Evolutionary conservation across 2,888 invertebrate genomes (phyloP).

Genomic region (Argyresthia goedartella): DNA sequence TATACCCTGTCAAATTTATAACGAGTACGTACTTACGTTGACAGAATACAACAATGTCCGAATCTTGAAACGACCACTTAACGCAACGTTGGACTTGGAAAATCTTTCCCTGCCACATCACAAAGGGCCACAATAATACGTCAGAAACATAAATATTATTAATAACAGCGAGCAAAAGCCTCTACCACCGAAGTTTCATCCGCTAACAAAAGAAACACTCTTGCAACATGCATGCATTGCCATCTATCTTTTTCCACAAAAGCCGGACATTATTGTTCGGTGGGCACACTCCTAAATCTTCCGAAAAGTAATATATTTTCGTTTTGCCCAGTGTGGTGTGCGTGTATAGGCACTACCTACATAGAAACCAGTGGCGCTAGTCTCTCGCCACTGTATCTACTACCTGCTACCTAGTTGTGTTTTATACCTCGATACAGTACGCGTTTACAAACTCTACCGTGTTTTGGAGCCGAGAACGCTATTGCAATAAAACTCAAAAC

Average conservation of each 20-base stretch:
- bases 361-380: slow-evolving; percentile 51
- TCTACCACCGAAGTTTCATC: slow-evolving; percentile 54
- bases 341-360: slow-evolving; percentile 21
- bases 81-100: slow-evolving; percentile 15
- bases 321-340: slow-evolving; percentile 68
- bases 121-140: slow-evolving; percentile 34
- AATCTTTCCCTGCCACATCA: slow-evolving; percentile 34
- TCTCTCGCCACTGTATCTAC: slow-evolving; percentile 42
- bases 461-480: too few relatives aligned
- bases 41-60: background rate
- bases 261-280: slow-evolving; percentile 73
- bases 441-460: too few relatives aligned
- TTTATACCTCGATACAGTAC: slow-evolving; percentile 34
- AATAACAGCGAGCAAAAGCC: slow-evolving; percentile 40
- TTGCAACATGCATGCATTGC: slow-evolving; percentile 63
- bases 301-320: slow-evolving; percentile 72
- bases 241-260: slow-evolving; percentile 72
- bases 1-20: too few relatives aligned
- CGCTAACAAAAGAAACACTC: slow-evolving; percentile 65
- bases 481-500: too few relatives aligned
- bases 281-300: slow-evolving; percentile 73
- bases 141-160: slow-evolving; percentile 59
- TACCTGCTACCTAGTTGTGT: too few relatives aligned
- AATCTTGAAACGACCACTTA: background rate
- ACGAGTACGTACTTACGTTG: too few relatives aligned